phyloP scores from a whole-genome alignment of 2,797 vertebrate genomes.

The Podargus strigoides region DNA sequence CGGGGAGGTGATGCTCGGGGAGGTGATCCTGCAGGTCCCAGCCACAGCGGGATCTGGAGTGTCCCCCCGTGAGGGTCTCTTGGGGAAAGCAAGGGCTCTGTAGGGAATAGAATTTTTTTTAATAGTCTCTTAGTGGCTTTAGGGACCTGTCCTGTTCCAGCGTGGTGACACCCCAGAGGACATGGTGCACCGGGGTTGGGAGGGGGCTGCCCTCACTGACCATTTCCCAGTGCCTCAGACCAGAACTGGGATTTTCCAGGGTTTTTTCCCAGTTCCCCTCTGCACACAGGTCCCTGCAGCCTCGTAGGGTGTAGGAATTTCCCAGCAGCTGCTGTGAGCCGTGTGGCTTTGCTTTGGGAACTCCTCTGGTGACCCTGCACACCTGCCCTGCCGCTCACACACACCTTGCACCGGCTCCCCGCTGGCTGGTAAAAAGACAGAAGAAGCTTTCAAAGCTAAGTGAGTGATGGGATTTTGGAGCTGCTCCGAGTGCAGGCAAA shows the following conservation, averaged over 20 bases:
- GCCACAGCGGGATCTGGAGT: accelerated
- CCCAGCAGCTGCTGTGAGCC: background rate
- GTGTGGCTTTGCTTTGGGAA: background rate
- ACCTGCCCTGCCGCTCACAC: background rate
- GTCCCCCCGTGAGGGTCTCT: accelerated
- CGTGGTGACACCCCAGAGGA: too few relatives aligned
- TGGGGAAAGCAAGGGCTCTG: background rate
- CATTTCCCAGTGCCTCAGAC: background rate
- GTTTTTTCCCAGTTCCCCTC: background rate
- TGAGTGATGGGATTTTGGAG: background rate
- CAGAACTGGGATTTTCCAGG: background rate
- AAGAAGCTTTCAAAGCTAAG: background rate
- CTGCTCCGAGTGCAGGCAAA: background rate
- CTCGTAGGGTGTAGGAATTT: background rate
- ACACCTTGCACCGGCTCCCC: background rate
- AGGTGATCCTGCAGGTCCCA: background rate
- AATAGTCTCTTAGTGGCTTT: background rate
- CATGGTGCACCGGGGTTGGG: too few relatives aligned
- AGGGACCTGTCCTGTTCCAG: background rate
- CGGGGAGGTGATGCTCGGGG: background rate
- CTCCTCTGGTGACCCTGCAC: accelerated
- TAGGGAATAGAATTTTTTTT: accelerated
- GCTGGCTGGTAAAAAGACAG: background rate
- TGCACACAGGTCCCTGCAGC: background rate
- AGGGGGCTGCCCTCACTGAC: background rate